Evolutionary conservation across 2,797 vertebrate species (phyloP).

Genomic region (Pipistrellus pygmaeus): DNA sequence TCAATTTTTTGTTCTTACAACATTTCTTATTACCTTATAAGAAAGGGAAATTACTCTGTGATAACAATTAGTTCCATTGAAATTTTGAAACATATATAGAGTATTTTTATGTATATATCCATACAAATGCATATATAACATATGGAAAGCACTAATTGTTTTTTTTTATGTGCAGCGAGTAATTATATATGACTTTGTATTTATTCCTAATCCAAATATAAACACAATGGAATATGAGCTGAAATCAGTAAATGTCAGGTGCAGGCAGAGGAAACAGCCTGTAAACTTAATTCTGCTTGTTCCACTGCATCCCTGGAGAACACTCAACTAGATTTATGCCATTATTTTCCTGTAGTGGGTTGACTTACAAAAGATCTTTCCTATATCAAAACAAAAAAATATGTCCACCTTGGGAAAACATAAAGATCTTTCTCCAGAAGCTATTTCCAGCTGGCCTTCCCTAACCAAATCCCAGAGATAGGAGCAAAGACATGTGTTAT

Average conservation of each 20-base stretch:
- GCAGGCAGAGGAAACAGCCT: not conserved
- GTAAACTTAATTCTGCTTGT: not conserved
- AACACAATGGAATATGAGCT: not conserved
- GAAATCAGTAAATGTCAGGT: conserved; percentile 11
- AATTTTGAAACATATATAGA: not conserved
- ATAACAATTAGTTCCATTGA: not conserved
- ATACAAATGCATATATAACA: not conserved
- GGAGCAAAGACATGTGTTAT: not conserved
- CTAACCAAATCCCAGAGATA: not conserved
- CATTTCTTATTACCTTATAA: conserved; percentile 7
- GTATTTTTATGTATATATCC: not conserved
- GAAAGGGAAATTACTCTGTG: not conserved
- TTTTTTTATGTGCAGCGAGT: not conserved
- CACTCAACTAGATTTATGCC: not conserved
- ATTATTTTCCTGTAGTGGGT: not conserved
- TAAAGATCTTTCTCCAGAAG: not conserved
- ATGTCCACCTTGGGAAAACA: conserved; percentile 44
- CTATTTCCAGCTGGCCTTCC: conserved; percentile 38
- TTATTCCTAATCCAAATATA: not conserved
- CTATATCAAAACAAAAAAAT: conserved; percentile 14
- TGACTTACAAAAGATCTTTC: conserved; percentile 32
- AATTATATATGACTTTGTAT: not conserved
- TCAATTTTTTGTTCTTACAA: not conserved
- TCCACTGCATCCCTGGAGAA: not conserved
- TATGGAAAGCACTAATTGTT: not conserved